Percentiles rank a stretch among this genome's conserved stretches.
These are phyloP conservation scores for Lutraria lutraria DNA, from an alignment of 2,888 invertebrate species.

Conservation along the genomic window DNA sequence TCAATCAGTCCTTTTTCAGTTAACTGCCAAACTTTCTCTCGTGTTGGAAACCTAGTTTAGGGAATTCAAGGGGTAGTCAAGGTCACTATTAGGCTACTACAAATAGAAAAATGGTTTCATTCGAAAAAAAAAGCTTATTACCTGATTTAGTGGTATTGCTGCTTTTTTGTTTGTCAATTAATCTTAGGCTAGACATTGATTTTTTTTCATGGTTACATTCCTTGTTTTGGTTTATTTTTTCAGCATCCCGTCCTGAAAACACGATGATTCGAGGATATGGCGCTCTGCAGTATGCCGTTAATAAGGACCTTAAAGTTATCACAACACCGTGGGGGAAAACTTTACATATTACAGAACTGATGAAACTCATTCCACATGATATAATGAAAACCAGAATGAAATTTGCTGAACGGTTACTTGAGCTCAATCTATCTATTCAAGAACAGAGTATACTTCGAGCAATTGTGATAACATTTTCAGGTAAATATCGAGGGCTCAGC, in stretches of 20 bases:
- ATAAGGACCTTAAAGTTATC: constrained; percentile 59
- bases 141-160: too few species aligned
- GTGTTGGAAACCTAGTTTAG: too few species aligned
- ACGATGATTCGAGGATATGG: constrained; percentile 77
- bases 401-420: constrained; percentile 60
- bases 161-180: too few species aligned
- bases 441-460: constrained; percentile 74
- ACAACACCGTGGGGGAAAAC: constrained; percentile 71
- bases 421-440: constrained; percentile 67
- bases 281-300: constrained; percentile 55
- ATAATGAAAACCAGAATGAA: constrained; percentile 68
- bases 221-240: constrained; percentile 23
- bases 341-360: constrained; percentile 72
- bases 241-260: constrained; percentile 82
- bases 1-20: too few species aligned
- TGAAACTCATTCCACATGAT: constrained; percentile 68
- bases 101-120: too few species aligned
- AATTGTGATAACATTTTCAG: constrained; percentile 73
- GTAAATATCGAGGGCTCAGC: too few species aligned
- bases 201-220: too few species aligned
- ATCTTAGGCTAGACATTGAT: too few species aligned
- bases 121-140: too few species aligned
- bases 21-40: too few species aligned
- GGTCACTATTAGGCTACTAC: too few species aligned
- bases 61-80: too few species aligned